phyloP scores from a whole-genome alignment of 2,113 vertebrate species.

The Irena cyanogastra region DNA sequence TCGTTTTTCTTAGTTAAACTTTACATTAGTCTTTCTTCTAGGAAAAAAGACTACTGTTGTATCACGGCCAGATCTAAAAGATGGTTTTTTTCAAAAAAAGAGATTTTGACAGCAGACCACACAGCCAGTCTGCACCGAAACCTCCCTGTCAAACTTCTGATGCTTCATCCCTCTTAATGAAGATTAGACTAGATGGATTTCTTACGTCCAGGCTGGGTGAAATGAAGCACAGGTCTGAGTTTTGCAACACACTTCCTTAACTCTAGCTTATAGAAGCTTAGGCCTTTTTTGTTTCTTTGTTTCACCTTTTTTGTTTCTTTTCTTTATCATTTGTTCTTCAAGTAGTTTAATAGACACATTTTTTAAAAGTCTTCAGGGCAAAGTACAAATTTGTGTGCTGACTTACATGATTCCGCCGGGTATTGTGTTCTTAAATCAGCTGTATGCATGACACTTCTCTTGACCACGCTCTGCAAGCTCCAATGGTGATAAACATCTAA shows the following conservation, averaged over 20 bases:
- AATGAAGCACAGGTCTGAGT: background rate
- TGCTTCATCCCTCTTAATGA: background rate
- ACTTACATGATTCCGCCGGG: background rate
- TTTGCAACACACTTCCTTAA: background rate
- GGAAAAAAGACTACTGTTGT: background rate
- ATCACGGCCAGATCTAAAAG: background rate
- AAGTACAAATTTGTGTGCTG: background rate
- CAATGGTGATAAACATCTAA: background rate
- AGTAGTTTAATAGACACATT: background rate
- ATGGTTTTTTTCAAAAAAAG: background rate
- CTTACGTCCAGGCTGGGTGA: background rate
- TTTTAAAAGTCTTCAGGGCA: background rate
- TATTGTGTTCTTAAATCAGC: background rate
- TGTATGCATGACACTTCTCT: background rate
- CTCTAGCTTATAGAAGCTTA: background rate
- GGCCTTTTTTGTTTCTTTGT: background rate
- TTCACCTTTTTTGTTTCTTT: background rate
- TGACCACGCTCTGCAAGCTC: fast-evolving
- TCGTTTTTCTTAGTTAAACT: background rate
- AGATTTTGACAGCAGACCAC: background rate
- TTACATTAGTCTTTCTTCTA: background rate
- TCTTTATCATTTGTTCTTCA: background rate
- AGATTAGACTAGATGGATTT: background rate
- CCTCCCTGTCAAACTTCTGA: background rate
- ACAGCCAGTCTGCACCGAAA: background rate